Conservation (phyloP, 2,113 vertebrate genomes). For the Conger conger region DNA sequence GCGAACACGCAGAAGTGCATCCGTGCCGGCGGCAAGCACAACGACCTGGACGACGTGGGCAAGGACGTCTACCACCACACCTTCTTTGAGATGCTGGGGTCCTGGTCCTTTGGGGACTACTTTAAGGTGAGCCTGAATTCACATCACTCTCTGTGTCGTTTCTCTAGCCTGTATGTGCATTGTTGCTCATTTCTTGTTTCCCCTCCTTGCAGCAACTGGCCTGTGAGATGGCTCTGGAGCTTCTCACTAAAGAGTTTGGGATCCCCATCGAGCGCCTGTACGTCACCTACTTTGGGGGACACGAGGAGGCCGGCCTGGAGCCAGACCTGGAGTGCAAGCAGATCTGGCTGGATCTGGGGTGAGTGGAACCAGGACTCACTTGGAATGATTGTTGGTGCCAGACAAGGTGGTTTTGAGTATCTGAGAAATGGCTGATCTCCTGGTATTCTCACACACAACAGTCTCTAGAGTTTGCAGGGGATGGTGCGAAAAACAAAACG, state of each 20-base stretch:
- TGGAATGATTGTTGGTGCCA: too few species aligned
- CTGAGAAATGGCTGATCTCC: too few species aligned
- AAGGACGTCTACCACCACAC: constrained; percentile 98
- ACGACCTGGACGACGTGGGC: constrained; percentile 95
- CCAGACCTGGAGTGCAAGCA: constrained; percentile 94
- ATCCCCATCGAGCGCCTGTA: constrained; percentile 92
- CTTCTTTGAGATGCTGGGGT: constrained; percentile 98
- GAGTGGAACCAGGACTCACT: constrained; percentile 50
- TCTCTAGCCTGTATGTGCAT: too few species aligned
- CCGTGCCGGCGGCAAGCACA: constrained; percentile 95
- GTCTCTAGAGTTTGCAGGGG: too few species aligned
- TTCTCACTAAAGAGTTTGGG: constrained; percentile 91
- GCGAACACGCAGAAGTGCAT: constrained; percentile 98
- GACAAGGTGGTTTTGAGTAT: too few species aligned
- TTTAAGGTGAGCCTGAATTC: constrained; percentile 81
- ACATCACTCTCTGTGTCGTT: too few species aligned
- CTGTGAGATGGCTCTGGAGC: constrained; percentile 90
- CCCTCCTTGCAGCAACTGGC: constrained; percentile 79
- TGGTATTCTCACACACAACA: too few species aligned
- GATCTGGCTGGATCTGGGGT: constrained; percentile 97
- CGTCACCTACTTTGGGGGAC: constrained; percentile 93
- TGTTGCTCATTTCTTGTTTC: constrained; percentile 11
- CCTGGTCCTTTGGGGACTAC: constrained; percentile 98
- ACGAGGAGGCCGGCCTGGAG: constrained; percentile 82
- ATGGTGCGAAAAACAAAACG: too few species aligned